phyloP scores from a whole-genome alignment of 2,888 invertebrate genomes.

The Brassicogethes aeneus region DNA sequence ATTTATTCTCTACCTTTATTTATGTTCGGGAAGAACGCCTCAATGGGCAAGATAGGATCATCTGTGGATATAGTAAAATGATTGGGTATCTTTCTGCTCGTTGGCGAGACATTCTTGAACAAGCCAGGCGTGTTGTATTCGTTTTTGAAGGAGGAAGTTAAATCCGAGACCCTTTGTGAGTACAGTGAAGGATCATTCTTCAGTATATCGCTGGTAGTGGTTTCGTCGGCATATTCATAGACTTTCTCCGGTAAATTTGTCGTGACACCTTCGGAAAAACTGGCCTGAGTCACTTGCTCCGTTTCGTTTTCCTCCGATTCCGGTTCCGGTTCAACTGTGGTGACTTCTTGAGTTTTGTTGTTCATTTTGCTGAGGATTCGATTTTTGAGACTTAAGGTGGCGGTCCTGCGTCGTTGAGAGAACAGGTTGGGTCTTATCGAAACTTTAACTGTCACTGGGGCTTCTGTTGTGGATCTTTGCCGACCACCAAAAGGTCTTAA shows the following conservation, averaged over 20 bases:
- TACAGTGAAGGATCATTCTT: slow-evolving; percentile 44
- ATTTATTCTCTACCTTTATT: slow-evolving; percentile 35
- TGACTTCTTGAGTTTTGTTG: slow-evolving; percentile 19
- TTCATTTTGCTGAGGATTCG: slow-evolving; percentile 27
- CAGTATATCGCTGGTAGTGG: slow-evolving; percentile 32
- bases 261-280: slow-evolving; percentile 9
- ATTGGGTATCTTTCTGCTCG: slow-evolving; percentile 54
- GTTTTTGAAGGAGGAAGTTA: slow-evolving; percentile 64
- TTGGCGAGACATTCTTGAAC: slow-evolving; percentile 57
- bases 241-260: slow-evolving; percentile 14
- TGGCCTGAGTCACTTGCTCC: slow-evolving; percentile 9
- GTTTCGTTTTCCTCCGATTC: slow-evolving; percentile 19
- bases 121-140: slow-evolving; percentile 62
- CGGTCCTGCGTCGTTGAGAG: slow-evolving; percentile 29
- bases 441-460: slow-evolving; percentile 27
- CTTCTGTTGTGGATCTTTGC: slow-evolving; percentile 28
- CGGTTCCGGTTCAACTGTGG: slow-evolving; percentile 9
- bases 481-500: slow-evolving; percentile 34
- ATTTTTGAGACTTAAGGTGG: slow-evolving; percentile 27
- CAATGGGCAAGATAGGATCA: slow-evolving; percentile 70
- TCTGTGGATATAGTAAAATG: slow-evolving; percentile 70
- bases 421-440: slow-evolving; percentile 37
- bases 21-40: slow-evolving; percentile 69
- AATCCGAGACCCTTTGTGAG: slow-evolving; percentile 61
- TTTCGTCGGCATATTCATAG: slow-evolving; percentile 29